phyloP scores from a whole-genome alignment of 2,888 invertebrate species.

The Agriotes lineatus region DNA sequence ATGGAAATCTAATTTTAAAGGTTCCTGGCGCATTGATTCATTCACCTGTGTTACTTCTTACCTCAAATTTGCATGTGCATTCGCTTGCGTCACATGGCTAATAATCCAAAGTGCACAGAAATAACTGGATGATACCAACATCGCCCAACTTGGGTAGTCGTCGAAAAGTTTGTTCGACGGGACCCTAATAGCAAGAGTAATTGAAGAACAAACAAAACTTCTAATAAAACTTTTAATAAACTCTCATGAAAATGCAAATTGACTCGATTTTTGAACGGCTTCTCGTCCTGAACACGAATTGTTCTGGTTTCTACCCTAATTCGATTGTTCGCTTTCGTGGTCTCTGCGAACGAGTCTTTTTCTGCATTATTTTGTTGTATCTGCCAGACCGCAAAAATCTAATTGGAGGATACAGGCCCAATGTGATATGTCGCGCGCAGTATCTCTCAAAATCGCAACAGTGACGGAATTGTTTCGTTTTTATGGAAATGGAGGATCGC shows the following conservation, averaged over 20 bases:
- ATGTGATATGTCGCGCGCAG: neutral
- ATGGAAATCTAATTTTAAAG: too few species aligned
- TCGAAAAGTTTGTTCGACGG: neutral
- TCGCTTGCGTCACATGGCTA: neutral
- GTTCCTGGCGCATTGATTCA: too few species aligned
- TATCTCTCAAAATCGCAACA: neutral
- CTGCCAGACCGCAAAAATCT: neutral
- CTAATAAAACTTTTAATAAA: constrained; percentile 16
- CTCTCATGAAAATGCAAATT: constrained; percentile 14
- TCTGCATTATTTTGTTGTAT: neutral
- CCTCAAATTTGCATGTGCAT: constrained; percentile 15
- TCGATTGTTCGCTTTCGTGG: neutral
- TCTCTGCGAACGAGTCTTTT: neutral
- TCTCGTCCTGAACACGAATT: constrained; percentile 3
- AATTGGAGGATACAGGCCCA: neutral
- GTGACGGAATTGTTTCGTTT: neutral
- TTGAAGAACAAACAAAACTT: constrained; percentile 9
- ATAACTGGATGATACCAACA: neutral
- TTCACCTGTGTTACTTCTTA: too few species aligned
- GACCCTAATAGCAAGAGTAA: constrained; percentile 5
- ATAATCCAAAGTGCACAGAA: neutral
- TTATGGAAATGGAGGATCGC: neutral
- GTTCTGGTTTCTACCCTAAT: neutral
- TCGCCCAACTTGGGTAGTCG: neutral
- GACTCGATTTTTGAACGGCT: constrained; percentile 3